Evolutionary conservation across 2,888 invertebrate genomes (phyloP), one percentile per base, ranked within the genome.

Genomic region (Idaea biselata): DNA sequence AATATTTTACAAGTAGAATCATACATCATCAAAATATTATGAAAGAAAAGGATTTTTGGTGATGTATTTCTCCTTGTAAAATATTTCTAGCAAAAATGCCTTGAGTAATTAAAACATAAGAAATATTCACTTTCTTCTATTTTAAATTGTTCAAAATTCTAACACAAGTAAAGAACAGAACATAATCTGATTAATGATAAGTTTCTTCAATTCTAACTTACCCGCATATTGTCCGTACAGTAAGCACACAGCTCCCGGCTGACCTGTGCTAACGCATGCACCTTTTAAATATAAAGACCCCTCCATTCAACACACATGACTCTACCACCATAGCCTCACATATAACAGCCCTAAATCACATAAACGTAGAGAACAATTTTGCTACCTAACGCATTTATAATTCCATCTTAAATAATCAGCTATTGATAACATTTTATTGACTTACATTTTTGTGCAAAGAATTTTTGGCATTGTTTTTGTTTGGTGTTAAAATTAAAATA

Each of bases 241-340:
- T 72, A 68, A 60, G 78, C 77, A 74, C 73, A 70, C 78, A 76
- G 75, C 73, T 80, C 81, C 81, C 71, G 72, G 77, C 75, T 74
- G 76, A 58, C 69, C 67, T 69, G 70, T 64, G 71, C 69, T 63
- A 61, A 73, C 71, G 76, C 78, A 73, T 66, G 65, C 75, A 73
- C 78, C 81, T 88, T 90, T 83, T 90, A 89, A 88, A 83, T 79
- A 76, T 75, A 73, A 44, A 80, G 78, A 73, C 89, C 90, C 90
- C 90, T 80, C 89, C 84, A 84, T 74, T 65, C 75, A 76, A 74
- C 69, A 76, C 73, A 63, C 68, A 68, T 69, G 69, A 70, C 6
- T 11, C 18, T 56, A 56, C 56, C 1, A 14, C 17, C 56, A 56
- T 56, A 55, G 16, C 6, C 17, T 55, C 55, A 56, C 56, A 55